These are phyloP conservation scores for Labia minor DNA, from an alignment of 2,888 invertebrate genomes.

Conservation along the genomic window DNA sequence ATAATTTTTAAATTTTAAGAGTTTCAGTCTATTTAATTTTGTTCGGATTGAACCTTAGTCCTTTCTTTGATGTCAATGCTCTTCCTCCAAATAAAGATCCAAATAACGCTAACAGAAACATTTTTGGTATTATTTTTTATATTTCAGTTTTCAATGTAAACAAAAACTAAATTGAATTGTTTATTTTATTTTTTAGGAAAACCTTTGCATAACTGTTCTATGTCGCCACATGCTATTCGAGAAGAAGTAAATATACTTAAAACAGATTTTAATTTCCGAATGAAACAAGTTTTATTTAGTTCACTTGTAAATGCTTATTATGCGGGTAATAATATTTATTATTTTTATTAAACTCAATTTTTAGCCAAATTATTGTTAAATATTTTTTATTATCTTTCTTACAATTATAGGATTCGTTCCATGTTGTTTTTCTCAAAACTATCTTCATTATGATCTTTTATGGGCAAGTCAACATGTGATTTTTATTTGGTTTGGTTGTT, in stretches of 20 bases:
- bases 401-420: constrained; percentile 24
- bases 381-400: constrained; percentile 17
- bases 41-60: constrained; percentile 66
- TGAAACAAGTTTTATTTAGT: constrained; percentile 79
- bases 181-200: constrained; percentile 39
- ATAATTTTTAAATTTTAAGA: constrained; percentile 40
- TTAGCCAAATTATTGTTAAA: background rate
- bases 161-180: background rate
- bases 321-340: constrained; percentile 50
- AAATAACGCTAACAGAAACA: constrained; percentile 33
- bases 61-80: constrained; percentile 56
- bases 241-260: constrained; percentile 76
- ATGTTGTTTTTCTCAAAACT: constrained; percentile 35
- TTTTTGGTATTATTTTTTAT: constrained; percentile 30
- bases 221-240: constrained; percentile 58
- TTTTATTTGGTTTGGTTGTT: constrained; percentile 74
- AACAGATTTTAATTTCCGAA: constrained; percentile 76
- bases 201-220: constrained; percentile 65
- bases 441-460: constrained; percentile 64
- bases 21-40: constrained; percentile 66
- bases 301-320: constrained; percentile 80
- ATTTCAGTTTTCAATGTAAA: too few species aligned
- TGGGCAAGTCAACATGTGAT: constrained; percentile 76
- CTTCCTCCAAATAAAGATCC: constrained; percentile 36
- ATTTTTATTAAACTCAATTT: background rate